Evolutionary conservation across 2,888 invertebrate species (phyloP).

Genomic region (Synergus umbraculus): DNA sequence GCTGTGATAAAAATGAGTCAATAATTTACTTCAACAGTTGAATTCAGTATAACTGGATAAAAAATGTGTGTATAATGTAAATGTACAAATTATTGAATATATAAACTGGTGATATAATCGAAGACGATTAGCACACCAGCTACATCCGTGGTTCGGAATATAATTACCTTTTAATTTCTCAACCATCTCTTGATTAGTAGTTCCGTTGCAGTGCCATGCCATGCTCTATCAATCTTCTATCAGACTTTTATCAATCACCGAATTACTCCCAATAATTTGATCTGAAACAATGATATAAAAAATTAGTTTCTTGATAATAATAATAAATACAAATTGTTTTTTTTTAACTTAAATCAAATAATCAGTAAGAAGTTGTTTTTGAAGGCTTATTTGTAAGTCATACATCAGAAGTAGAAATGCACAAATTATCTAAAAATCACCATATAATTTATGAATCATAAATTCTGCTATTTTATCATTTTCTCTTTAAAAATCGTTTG

Average conservation of each 20-base stretch:
- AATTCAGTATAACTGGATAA: not conserved
- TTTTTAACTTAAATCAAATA: too few relatives aligned
- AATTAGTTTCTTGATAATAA: not conserved
- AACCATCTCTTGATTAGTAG: constrained; percentile 89
- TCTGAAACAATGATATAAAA: not conserved
- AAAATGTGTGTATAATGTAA: too few relatives aligned
- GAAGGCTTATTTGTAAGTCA: too few relatives aligned
- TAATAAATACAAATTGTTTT: not conserved
- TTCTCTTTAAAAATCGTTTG: too few relatives aligned
- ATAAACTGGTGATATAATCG: not conserved
- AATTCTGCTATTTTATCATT: too few relatives aligned
- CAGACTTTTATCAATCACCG: too few relatives aligned
- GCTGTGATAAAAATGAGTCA: not conserved
- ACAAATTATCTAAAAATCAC: too few relatives aligned
- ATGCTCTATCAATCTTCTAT: constrained; percentile 76
- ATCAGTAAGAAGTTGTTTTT: too few relatives aligned
- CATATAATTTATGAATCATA: too few relatives aligned
- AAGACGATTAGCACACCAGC: not conserved
- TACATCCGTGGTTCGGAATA: not conserved
- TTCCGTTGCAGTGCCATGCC: constrained; percentile 96
- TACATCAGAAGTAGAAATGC: too few relatives aligned
- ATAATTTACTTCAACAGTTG: not conserved
- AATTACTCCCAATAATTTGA: not conserved
- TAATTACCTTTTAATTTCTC: constrained; percentile 87
- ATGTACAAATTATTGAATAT: not conserved